phyloP scores from a whole-genome alignment of 2,888 invertebrate species.

The Euzetes globulus region DNA sequence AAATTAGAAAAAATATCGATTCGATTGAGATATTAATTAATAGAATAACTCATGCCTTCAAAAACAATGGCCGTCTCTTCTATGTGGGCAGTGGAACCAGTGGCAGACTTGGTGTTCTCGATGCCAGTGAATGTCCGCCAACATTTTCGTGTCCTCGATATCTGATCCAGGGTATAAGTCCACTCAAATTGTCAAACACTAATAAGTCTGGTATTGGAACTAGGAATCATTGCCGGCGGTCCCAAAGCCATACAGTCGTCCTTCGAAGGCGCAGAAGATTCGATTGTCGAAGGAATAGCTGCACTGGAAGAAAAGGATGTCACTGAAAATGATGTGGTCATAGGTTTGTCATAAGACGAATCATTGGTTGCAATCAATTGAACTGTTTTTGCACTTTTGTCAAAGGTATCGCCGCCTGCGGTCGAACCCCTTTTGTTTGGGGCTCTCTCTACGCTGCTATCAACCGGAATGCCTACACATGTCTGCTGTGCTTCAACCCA shows the following conservation, averaged over 20 bases:
- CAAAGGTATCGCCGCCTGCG: slow-evolving; percentile 39
- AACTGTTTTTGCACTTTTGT: background rate
- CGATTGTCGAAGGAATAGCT: slow-evolving; percentile 32
- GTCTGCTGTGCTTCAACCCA: slow-evolving; percentile 36
- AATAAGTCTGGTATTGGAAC: background rate
- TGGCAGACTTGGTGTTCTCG: slow-evolving; percentile 29
- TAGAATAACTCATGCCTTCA: slow-evolving; percentile 20
- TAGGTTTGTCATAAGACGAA: slow-evolving; percentile 13
- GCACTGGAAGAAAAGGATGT: slow-evolving; percentile 33
- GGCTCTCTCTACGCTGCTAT: slow-evolving; percentile 37
- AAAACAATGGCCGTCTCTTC: slow-evolving; percentile 29
- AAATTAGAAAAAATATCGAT: slow-evolving; percentile 1
- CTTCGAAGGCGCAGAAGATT: slow-evolving; percentile 38
- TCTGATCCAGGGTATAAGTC: slow-evolving; percentile 27
- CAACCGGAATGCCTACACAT: slow-evolving; percentile 28
- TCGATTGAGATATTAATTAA: slow-evolving; percentile 16
- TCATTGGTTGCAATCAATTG: background rate
- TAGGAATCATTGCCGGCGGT: slow-evolving; percentile 38
- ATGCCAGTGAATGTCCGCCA: slow-evolving; percentile 36
- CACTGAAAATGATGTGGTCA: slow-evolving; percentile 35
- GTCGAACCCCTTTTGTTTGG: slow-evolving; percentile 41
- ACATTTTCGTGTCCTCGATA: slow-evolving; percentile 26
- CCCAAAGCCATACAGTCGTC: slow-evolving; percentile 33
- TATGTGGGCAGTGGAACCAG: slow-evolving; percentile 33
- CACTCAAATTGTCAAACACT: background rate